Conservation (phyloP, 2,113 vertebrate species). For the Cyprinus carpio region DNA sequence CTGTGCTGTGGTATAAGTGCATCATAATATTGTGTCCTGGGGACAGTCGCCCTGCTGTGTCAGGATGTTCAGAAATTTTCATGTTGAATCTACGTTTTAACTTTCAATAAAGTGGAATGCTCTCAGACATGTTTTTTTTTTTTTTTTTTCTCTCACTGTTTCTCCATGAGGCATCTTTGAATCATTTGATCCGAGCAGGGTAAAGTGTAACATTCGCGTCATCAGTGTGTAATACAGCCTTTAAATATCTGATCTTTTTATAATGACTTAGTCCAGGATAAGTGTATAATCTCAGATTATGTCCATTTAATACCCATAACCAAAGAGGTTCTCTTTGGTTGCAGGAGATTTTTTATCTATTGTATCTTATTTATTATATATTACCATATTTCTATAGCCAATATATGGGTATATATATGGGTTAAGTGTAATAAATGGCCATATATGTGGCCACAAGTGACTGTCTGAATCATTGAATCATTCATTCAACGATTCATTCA, state of each 20-base stretch:
- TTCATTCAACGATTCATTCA: too few species aligned
- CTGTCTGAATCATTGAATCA: too few species aligned
- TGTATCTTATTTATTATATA: too few species aligned
- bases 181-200: conserved; percentile 45
- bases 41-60: conserved; percentile 36
- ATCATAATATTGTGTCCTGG: conserved; percentile 18
- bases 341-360: too few species aligned
- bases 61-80: conserved; percentile 35
- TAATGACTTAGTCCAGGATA: neutral
- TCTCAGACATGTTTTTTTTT: conserved; percentile 44
- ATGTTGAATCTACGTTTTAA: conserved; percentile 37
- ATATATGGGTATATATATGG: too few species aligned
- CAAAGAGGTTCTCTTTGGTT: neutral
- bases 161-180: conserved; percentile 31
- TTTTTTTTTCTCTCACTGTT: too few species aligned
- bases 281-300: neutral
- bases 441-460: too few species aligned
- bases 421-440: too few species aligned
- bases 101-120: conserved; percentile 37
- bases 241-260: neutral
- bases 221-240: conserved; percentile 23
- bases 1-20: neutral
- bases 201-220: conserved; percentile 27
- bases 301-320: neutral
- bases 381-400: too few species aligned